Percentiles rank a stretch among this genome's conserved stretches.
phyloP scores from a whole-genome alignment of 2,888 invertebrate genomes.

The Synergus gifuensis region DNA sequence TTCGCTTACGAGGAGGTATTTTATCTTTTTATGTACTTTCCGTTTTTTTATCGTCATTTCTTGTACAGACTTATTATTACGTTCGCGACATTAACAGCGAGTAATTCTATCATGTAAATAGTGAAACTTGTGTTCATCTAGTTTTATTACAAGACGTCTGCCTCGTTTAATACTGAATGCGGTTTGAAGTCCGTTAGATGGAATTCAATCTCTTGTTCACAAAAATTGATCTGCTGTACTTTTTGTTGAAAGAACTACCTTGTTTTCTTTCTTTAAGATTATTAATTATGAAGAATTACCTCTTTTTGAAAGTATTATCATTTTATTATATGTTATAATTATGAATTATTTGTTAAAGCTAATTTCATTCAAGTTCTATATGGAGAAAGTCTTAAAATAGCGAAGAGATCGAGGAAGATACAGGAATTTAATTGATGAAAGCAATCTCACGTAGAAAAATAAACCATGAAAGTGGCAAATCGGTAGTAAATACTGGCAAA shows the following conservation, averaged over 20 bases:
- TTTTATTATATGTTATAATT: too few relatives aligned
- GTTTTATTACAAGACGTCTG: conserved; percentile 24
- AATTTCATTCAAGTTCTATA: neutral
- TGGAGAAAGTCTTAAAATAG: neutral
- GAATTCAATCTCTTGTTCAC: neutral
- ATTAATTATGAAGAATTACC: neutral
- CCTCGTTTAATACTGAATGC: neutral
- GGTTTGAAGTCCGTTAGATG: conserved; percentile 17
- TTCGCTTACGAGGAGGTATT: neutral
- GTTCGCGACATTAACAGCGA: neutral
- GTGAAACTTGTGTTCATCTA: neutral
- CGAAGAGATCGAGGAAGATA: neutral
- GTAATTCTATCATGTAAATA: conserved; percentile 30
- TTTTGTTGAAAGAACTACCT: neutral
- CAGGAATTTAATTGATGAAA: neutral
- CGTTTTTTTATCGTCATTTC: neutral
- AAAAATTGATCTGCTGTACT: neutral
- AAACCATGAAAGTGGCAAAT: neutral
- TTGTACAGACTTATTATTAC: neutral
- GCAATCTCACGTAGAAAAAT: neutral
- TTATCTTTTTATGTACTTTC: neutral
- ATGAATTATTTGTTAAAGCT: neutral
- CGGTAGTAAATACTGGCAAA: too few relatives aligned
- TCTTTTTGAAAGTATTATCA: too few relatives aligned
- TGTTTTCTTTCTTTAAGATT: neutral